Base-by-base conservation (phyloP, 2,888 invertebrate species). In the Tetheella fluctuosa region DNA sequence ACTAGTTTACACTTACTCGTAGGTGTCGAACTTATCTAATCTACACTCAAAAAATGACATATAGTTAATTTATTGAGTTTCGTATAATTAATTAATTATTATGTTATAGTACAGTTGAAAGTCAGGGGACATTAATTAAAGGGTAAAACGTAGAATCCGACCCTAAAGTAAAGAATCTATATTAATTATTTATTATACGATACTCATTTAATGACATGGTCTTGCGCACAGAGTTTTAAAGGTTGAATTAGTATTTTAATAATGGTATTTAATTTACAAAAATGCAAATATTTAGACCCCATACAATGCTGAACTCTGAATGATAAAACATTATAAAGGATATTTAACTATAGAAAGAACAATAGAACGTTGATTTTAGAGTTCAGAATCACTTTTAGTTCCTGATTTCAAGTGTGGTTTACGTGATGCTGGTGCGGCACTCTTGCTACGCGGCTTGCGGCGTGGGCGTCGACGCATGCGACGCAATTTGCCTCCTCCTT, bases 371-470 rank as follows among this genome's bases (percentile, higher is more conserved):
- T 61, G 60, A 55, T 2, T 34, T 78, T 84, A 89, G 17, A 90
- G 74, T 78, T 93, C 92, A 0, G 93, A 91, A 69, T 93, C 93
- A 67, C 93, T 93, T 66, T 86, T 93, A 8, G 92, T 86, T 10
- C 90, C 89, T 0, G 86, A 79, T 63, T 93, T 94, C 63, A 82
- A 77, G 25, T 75, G 77, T 0, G 76, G 71, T 28, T 84, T 88
- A 17, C 76, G 77, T 17, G 75, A 76, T 37, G 82, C 76, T 1
- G 89, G 91, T 4, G 88, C 91, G 13, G 90, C 91, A 69, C 93
- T 92, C 63, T 90, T 92, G 73, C 89, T 92, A 61, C 93, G 84
- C 8, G 84, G 83, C 72, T 89, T 90, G 64, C 86, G 85, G 60
- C 84, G 85, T 39, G 75, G 75, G 54, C 88, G 84, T 23, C 85